A percentile compares a stretch with the other conserved stretches of the same genome.
Conservation (phyloP, 2,113 vertebrate genomes). For the Burhinus oedicnemus region DNA sequence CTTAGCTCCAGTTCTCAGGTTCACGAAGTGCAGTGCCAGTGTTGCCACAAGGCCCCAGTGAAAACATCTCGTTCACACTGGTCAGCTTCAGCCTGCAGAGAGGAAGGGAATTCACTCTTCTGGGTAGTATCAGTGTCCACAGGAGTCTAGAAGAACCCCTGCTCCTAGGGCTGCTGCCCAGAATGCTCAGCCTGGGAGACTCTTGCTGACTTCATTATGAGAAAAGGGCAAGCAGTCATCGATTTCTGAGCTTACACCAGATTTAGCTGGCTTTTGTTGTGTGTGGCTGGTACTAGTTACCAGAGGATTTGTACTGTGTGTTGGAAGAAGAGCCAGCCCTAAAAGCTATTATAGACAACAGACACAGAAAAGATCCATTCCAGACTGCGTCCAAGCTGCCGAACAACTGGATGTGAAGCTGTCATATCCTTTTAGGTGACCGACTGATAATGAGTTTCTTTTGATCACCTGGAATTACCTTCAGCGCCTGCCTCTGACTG, state of each 20-base stretch:
- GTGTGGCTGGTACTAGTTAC: constrained; percentile 58
- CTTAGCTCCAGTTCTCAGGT: neutral
- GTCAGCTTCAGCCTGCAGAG: neutral
- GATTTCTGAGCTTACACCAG: neutral
- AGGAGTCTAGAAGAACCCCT: neutral
- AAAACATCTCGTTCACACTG: neutral
- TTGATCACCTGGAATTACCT: constrained; percentile 35
- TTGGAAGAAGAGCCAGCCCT: constrained; percentile 52
- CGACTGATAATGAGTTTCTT: constrained; percentile 27
- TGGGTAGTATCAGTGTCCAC: neutral
- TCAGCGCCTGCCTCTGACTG: neutral
- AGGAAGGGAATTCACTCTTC: neutral
- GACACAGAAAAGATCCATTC: constrained; percentile 46
- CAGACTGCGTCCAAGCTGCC: constrained; percentile 20
- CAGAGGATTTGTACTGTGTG: constrained; percentile 56
- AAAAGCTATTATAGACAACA: constrained; percentile 53
- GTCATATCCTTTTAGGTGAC: constrained; percentile 33
- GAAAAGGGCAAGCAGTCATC: neutral
- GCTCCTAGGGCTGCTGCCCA: neutral
- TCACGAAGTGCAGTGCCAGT: neutral
- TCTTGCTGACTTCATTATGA: neutral
- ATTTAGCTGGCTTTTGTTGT: constrained; percentile 41
- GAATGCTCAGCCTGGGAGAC: fast-evolving
- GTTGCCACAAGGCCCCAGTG: neutral
- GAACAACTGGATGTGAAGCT: constrained; percentile 45